phyloP scores from a whole-genome alignment of 2,888 invertebrate species.

The Tipula unca region DNA sequence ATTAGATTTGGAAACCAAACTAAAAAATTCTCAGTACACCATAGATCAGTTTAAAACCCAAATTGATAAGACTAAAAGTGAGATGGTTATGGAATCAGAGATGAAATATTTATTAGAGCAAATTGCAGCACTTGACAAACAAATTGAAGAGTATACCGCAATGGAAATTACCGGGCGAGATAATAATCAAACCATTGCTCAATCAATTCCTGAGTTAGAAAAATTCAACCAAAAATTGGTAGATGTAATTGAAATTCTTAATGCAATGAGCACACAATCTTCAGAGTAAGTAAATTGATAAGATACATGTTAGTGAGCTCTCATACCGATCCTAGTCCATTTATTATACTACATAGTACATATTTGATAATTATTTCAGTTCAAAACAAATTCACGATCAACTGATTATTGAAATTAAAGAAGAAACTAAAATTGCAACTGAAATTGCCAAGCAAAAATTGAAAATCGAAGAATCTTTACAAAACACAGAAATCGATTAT shows the following conservation, averaged over 20 bases:
- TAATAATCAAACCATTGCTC: background rate
- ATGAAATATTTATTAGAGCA: background rate
- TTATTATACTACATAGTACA: no score
- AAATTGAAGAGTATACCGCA: background rate
- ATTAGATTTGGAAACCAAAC: background rate
- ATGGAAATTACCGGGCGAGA: background rate
- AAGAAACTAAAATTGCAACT: background rate
- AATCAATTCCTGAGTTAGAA: background rate
- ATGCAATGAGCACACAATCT: background rate
- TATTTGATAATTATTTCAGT: background rate
- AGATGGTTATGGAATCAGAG: background rate
- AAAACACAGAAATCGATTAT: background rate
- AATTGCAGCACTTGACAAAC: background rate
- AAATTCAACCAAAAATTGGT: background rate
- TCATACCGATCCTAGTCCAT: no score
- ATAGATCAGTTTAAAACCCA: background rate
- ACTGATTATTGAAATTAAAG: background rate
- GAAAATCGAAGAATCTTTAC: background rate
- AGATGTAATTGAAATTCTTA: background rate
- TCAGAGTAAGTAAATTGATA: background rate
- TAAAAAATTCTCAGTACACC: background rate
- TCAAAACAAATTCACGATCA: background rate
- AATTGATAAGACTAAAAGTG: background rate
- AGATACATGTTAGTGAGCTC: no score
- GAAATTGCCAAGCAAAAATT: background rate